Base-by-base conservation (phyloP, 2,113 vertebrate genomes). In the Ondatra zibethicus region DNA sequence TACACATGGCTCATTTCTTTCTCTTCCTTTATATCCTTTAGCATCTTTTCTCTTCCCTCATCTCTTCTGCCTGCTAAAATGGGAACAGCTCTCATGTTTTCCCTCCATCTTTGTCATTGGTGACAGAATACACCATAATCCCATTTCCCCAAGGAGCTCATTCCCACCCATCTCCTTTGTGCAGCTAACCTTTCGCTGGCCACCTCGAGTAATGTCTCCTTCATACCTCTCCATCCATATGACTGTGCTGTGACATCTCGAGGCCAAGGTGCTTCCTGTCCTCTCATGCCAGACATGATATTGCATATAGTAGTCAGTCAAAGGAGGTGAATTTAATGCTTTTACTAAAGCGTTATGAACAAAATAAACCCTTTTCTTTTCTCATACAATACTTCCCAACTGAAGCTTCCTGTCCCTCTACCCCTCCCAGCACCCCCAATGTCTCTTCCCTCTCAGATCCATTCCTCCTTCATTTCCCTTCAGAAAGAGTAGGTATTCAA, bases 1-100 rank as follows among this genome's bases (percentile, higher is more conserved):
- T 47, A 72, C 66, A 72, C 61, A 77, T 3, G 52, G 45, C 42
- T 94, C 61, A 86, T 95, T 96, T 91, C 21, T 65, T 89, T 81
- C 55, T 93, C 25, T 66, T 66, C 86, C 27, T 70, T 45, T 77
- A 33, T 25, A 23, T 52, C 19, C 68, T 87, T 39, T 77, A 27
- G 14, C 50, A 55, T 91, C 61, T 63, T 88, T 94, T 78, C 36
- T 94, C 33, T 88, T 82, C 23, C 23, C 65, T 93, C 31, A n/a
- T 21, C 11, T 42, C 31, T 86, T 47, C 72, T 11, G 27, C 42
- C 61, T 52, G 1, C 65, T 68, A 73, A 77, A 47, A 85, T 31
- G 63, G 17, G 50, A 65, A 8, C 16, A 78, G 5, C 5, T 7
- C 31, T 12, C 7, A 81, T 12, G 17, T 23, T 14, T 9, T 4